Conservation (phyloP, 2,113 vertebrate genomes). For the Genyomyrus donnyi region DNA sequence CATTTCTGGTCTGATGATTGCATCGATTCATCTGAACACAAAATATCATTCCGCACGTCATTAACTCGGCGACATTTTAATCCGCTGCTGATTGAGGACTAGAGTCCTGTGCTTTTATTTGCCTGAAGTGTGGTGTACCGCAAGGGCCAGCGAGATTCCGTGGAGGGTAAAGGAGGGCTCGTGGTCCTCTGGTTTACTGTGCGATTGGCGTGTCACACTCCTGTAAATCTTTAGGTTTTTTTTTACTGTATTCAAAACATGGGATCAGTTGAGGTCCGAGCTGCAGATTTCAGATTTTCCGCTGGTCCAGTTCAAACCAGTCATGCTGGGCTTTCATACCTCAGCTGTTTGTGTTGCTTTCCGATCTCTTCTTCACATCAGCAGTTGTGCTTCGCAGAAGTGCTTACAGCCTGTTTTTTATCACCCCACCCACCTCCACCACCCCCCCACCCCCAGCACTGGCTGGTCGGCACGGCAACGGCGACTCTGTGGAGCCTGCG, state of each 20-base stretch:
- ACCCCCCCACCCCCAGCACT: slow-evolving; percentile 15
- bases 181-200: background rate
- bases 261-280: slow-evolving; percentile 25
- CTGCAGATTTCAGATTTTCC: slow-evolving; percentile 23
- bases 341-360: slow-evolving; percentile 20
- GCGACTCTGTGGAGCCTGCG: slow-evolving; percentile 13
- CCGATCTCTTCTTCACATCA: slow-evolving; percentile 40
- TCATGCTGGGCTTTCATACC: slow-evolving; percentile 20
- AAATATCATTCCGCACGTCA: background rate
- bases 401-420: slow-evolving; percentile 33
- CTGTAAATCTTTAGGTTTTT: background rate
- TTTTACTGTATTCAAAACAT: slow-evolving; percentile 12
- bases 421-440: background rate
- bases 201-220: background rate
- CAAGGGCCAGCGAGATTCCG: background rate
- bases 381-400: slow-evolving; percentile 38
- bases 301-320: slow-evolving; percentile 23
- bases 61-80: background rate
- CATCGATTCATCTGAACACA: slow-evolving; percentile 1
- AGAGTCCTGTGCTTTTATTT: background rate
- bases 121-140: background rate
- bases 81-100: background rate
- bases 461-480: slow-evolving; percentile 9
- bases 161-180: background rate
- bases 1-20: slow-evolving; percentile 7